A percentile compares a stretch with the other conserved stretches of the same genome.
These are phyloP conservation scores for Artibeus jamaicensis DNA, from an alignment of 2,797 vertebrate species.

Conservation along the genomic window DNA sequence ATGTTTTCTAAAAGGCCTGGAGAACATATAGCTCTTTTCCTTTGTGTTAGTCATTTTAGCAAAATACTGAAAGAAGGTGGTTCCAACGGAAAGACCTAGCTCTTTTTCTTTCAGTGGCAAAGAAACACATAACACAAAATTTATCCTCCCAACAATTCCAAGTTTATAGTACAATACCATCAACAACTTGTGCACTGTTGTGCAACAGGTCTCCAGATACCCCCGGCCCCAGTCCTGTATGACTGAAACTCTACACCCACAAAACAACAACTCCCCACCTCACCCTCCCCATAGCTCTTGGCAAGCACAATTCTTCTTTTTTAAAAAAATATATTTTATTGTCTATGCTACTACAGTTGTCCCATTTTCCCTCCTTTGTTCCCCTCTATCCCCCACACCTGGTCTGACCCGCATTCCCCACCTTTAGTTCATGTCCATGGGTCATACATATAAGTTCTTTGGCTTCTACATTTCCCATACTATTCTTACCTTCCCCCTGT, in stretches of 20 bases:
- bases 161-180: neutral
- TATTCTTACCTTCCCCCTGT: too few relatives aligned
- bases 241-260: neutral
- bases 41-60: neutral
- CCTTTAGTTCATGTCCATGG: too few relatives aligned
- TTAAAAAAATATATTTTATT: too few relatives aligned
- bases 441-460: too few relatives aligned
- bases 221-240: neutral
- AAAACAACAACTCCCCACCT: neutral
- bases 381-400: too few relatives aligned
- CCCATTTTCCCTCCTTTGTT: too few relatives aligned
- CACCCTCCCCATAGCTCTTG: neutral
- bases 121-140: neutral
- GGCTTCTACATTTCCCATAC: too few relatives aligned
- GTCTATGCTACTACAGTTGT: too few relatives aligned
- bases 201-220: neutral
- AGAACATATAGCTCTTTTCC: neutral
- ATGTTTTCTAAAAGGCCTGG: neutral
- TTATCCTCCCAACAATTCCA: neutral
- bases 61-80: neutral
- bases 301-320: neutral
- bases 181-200: neutral
- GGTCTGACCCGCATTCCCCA: too few relatives aligned
- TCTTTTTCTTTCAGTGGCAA: neutral
- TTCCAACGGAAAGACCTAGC: neutral